phyloP scores from a whole-genome alignment of 2,888 invertebrate species.

The Acanthosepion pharaonis region DNA sequence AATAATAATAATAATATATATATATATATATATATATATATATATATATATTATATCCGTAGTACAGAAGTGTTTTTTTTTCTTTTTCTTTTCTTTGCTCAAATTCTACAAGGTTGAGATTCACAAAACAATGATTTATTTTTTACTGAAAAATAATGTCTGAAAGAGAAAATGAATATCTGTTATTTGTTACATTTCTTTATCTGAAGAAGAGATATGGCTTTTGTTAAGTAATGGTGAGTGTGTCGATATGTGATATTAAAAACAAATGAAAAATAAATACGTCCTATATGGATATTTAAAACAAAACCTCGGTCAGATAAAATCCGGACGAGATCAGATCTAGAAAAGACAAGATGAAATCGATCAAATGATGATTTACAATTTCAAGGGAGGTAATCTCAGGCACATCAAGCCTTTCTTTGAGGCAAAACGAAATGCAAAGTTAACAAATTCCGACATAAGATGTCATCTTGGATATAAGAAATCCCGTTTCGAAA shows the following conservation, averaged over 20 bases:
- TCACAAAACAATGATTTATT: neutral
- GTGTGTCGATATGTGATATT: neutral
- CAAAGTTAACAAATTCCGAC: neutral
- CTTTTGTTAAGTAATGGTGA: neutral
- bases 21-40: neutral
- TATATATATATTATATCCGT: neutral
- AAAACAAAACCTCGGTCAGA: neutral
- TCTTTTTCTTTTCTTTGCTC: neutral
- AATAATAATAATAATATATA: neutral
- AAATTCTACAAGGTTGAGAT: neutral
- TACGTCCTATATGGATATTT: neutral
- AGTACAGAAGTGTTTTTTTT: neutral
- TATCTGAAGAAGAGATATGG: neutral
- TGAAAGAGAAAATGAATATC: neutral
- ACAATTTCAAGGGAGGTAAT: neutral
- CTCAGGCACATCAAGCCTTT: neutral
- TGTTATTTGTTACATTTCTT: neutral
- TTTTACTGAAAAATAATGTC: neutral
- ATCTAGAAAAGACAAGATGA: neutral
- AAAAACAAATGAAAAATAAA: neutral
- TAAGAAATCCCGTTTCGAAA: too few relatives aligned
- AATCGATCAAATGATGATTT: neutral
- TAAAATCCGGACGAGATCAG: neutral
- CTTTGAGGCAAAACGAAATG: neutral
- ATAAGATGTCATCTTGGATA: neutral